Evolutionary conservation across 1,140 invertebrate genomes (phyloP), one percentile per base, ranked within the genome.

Genomic region (Eriocheir sinensis): DNA sequence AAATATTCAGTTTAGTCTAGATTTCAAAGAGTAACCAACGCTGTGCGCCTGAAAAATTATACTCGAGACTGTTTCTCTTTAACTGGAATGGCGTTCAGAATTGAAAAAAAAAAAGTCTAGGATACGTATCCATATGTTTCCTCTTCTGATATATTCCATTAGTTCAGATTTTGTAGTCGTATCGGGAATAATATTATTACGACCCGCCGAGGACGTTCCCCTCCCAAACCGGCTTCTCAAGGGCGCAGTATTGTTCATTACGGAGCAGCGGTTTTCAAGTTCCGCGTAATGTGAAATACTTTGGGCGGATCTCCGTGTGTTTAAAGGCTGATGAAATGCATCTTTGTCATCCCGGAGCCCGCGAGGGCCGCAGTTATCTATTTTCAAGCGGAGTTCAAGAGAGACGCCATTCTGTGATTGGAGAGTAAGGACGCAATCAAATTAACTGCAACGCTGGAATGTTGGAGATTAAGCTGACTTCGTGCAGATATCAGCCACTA

Each of bases 391-490:
- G 60, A 72, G 21, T 72, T 72, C 27, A n/a, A 72, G 60, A 27
- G 60, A 72, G 21, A n/a, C 60, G 60, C 60, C 60, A 72, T 72
- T 72, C 60, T 72, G 60, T 72, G 60, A 72, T 72, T 72, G 60
- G 60, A 72, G 60, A 21, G 60, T 72, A 72, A 72, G 60, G 60
- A 72, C 60, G 60, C 60, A 72, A 72, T 72, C 60, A 72, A 72
- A 72, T 72, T 72, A 72, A 72, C 60, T 72, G 60, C 60, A 72
- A 72, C 17, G 60, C 60, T 72, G 60, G 60, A 72, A 72, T 72
- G 60, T 72, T 72, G 60, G 60, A 72, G 60, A 72, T 72, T 72
- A 72, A 72, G 60, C 60, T 72, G 60, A 72, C 60, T 72, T 72
- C 12, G 60, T 72, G 60, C 60, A 72, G 21, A 72, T 72, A 72